Percentiles rank a stretch among this genome's conserved stretches.
Evolutionary conservation across 2,113 vertebrate genomes (phyloP).

Genomic region (Crypturellus undulatus): DNA sequence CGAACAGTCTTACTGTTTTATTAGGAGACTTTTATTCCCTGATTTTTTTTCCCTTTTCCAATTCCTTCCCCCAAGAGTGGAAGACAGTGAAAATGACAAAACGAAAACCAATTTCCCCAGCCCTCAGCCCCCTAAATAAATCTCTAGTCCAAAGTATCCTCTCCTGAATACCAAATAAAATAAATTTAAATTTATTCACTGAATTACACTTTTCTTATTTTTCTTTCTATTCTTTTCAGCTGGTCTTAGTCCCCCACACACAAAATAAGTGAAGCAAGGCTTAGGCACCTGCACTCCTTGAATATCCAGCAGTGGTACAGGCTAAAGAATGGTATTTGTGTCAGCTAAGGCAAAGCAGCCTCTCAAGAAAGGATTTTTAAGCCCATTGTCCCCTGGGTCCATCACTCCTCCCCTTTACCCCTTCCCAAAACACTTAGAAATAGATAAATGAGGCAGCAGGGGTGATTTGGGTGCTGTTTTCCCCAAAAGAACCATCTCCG

Average conservation of each 20-base stretch:
- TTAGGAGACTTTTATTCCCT: neutral
- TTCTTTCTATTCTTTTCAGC: neutral
- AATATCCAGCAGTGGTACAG: neutral
- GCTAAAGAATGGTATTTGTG: rapidly evolving
- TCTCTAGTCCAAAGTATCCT: neutral
- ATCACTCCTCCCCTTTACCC: neutral
- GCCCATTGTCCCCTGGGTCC: neutral
- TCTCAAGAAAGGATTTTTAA: neutral
- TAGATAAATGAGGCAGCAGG: neutral
- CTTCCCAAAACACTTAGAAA: too few species aligned
- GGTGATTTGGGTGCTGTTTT: neutral
- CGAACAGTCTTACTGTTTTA: neutral
- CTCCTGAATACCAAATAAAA: neutral
- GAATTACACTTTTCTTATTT: neutral
- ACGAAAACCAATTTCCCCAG: neutral
- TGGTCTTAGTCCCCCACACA: neutral
- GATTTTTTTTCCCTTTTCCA: neutral
- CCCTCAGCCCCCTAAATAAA: neutral
- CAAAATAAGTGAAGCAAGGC: neutral
- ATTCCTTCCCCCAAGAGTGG: neutral
- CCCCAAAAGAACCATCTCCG: neutral
- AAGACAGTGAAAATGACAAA: neutral
- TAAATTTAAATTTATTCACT: neutral
- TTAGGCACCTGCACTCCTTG: rapidly evolving
- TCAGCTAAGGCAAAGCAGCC: neutral